phyloP scores from a whole-genome alignment of 1,140 invertebrate genomes.

The Onthophagus taurus region DNA sequence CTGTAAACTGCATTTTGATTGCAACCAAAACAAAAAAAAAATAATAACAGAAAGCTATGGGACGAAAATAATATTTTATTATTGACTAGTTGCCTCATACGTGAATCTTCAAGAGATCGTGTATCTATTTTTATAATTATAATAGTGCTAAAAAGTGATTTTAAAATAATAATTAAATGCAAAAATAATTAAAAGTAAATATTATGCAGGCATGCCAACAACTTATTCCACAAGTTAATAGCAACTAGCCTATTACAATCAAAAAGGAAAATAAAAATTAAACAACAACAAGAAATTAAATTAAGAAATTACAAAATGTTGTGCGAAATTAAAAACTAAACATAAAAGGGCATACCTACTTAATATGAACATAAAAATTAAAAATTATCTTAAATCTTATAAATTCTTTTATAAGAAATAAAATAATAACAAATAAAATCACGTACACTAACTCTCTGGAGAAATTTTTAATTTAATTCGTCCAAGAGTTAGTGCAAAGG shows the following conservation, averaged over 20 bases:
- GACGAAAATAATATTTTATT: slow-evolving; percentile 26
- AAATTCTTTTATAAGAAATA: slow-evolving; percentile 9
- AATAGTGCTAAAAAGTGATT: slow-evolving; percentile 9
- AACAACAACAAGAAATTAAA: slow-evolving; percentile 11
- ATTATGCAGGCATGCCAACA: slow-evolving; percentile 34
- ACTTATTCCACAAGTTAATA: slow-evolving; percentile 22
- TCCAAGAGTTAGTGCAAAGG: too few relatives aligned
- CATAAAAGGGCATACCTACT: slow-evolving; percentile 30
- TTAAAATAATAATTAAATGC: slow-evolving; percentile 16
- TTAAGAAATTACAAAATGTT: slow-evolving; percentile 12
- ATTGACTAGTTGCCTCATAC: slow-evolving; percentile 40
- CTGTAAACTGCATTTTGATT: slow-evolving; percentile 30
- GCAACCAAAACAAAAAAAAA: slow-evolving; percentile 25
- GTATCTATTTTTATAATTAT: slow-evolving; percentile 14
- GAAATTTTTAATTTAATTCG: too few relatives aligned
- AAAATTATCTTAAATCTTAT: too few relatives aligned
- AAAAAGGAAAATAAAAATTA: slow-evolving; percentile 6
- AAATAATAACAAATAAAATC: too few relatives aligned
- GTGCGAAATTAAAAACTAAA: slow-evolving; percentile 13
- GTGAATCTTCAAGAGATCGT: slow-evolving; percentile 28
- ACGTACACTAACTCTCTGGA: too few relatives aligned
- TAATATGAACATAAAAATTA: slow-evolving; percentile 24
- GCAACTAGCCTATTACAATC: slow-evolving; percentile 29
- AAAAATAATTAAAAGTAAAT: slow-evolving; percentile 26
- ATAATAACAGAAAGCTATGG: slow-evolving; percentile 28